These are phyloP conservation scores for Galaxea fascicularis DNA, from an alignment of 92 coral and sea anemone species.

Conservation along the genomic window DNA sequence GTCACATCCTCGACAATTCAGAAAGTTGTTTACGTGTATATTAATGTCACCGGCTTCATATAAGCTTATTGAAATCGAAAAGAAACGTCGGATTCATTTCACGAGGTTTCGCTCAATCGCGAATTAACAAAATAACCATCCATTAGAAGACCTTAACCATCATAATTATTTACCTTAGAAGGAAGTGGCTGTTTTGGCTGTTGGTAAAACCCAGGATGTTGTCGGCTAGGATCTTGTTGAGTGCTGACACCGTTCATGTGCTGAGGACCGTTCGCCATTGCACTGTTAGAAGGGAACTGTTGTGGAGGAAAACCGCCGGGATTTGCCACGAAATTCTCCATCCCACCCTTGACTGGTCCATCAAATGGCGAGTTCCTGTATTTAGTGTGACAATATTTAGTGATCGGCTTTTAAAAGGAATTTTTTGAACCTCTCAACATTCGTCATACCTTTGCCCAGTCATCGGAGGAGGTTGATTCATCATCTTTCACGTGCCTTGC, in stretches of 20 bases:
- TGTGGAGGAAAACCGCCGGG: constrained; percentile 75
- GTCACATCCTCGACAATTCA: not conserved
- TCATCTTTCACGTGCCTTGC: constrained; percentile 60
- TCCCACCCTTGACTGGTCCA: constrained; percentile 69
- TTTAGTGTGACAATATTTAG: not conserved
- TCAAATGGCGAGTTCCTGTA: constrained; percentile 68
- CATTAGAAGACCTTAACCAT: not conserved
- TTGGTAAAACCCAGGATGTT: constrained; percentile 37
- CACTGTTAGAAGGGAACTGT: constrained; percentile 54
- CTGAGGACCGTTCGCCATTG: constrained; percentile 76
- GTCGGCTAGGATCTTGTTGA: constrained; percentile 48
- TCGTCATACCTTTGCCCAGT: constrained; percentile 81
- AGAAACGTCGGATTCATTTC: constrained; percentile 13
- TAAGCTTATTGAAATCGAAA: constrained; percentile 1
- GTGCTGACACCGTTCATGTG: constrained; percentile 51
- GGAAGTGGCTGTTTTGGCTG: constrained; percentile 46
- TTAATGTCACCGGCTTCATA: constrained; percentile 2
- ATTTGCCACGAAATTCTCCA: constrained; percentile 49
- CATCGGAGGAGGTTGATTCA: constrained; percentile 81
- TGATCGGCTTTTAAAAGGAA: constrained; percentile 36
- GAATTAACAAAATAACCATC: not conserved
- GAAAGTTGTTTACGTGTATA: constrained; percentile 29
- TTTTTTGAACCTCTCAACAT: constrained; percentile 49
- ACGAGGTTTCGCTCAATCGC: constrained; percentile 1
- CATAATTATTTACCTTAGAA: constrained; percentile 37